phyloP scores from a whole-genome alignment of 2,113 vertebrate species.

The Heterocephalus glaber region DNA sequence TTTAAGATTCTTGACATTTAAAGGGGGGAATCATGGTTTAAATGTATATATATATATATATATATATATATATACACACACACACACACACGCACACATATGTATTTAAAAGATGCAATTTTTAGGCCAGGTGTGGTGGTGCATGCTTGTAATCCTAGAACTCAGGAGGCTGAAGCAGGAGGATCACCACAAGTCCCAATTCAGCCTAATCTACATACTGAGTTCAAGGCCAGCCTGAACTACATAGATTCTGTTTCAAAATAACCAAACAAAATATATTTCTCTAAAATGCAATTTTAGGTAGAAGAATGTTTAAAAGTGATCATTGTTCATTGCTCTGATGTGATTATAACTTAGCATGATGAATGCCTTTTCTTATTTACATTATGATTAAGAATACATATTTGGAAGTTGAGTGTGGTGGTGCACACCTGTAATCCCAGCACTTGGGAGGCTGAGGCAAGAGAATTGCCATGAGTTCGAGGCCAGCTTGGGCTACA shows the following conservation, averaged over 20 bases:
- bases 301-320: slow-evolving; percentile 32
- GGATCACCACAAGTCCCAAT: not conserved
- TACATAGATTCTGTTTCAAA: not conserved
- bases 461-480: too few relatives aligned
- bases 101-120: not conserved
- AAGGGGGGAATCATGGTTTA: not conserved
- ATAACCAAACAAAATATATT: not conserved
- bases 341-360: slow-evolving; percentile 33
- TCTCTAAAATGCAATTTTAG: not conserved
- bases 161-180: not conserved
- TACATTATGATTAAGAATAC: slow-evolving; percentile 14
- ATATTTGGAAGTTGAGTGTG: not conserved
- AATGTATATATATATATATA: not conserved
- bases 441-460: too few relatives aligned
- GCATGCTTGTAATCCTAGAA: not conserved
- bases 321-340: not conserved
- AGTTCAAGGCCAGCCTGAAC: not conserved
- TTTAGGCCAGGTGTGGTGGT: not conserved
- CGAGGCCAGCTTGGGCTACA: too few relatives aligned
- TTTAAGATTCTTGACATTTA: slow-evolving; percentile 36
- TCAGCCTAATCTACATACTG: too few relatives aligned
- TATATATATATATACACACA: not conserved
- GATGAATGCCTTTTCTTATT: not conserved
- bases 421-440: too few relatives aligned
- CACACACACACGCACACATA: too few relatives aligned